Base-by-base conservation (phyloP, 2,888 invertebrate genomes). In the Arctia plantaginis region DNA sequence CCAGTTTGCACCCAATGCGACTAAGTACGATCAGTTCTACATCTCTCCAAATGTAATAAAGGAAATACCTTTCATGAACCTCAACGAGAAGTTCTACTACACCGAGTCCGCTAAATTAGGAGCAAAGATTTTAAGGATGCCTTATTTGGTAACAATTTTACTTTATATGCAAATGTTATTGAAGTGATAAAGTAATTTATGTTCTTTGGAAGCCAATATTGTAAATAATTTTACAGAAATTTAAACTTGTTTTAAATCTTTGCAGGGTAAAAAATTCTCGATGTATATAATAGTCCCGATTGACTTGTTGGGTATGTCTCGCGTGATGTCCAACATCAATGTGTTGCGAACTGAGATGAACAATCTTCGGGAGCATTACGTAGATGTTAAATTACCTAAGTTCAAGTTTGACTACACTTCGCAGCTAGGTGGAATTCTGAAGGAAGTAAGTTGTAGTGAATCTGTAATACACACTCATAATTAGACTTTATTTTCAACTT, bases 281-380 rank as follows among this genome's bases (percentile, higher is more conserved):
- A 97, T 98, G 97, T 97, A 97, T 86, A 92, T 98, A 20, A 90
- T 98, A 27, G 93, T 98, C 67, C 98, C 98, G 0, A 96, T 97
- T 78, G 94, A 97, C 0, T 89, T 96, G 76, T 96, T 95, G 15
- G 98, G 97, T 1, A 88, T 98, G 12, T 89, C 96, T 4, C 92
- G 96, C 0, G 91, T 98, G 6, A 86, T 97, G 33, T 93, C 96
- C 12, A 95, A 96, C 27, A 88, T 98, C 12, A 96, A 96, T 78
- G 91, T 93, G 1, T 88, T 98, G 0, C 96, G 96, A 12, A 90
- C 94, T 12, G 96, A 97, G 77, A 91, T 97, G 74, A 96, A 95
- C 89, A 90, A 96, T 62, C 96, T 98, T 93, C 96, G 96, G 51
- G 96, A 96, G 73, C 89, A 94, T 7, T 90, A 94, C 2, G 97